These are phyloP conservation scores for Lamellibrachia satsuma DNA, from an alignment of 2,888 invertebrate species.

Conservation along the genomic window DNA sequence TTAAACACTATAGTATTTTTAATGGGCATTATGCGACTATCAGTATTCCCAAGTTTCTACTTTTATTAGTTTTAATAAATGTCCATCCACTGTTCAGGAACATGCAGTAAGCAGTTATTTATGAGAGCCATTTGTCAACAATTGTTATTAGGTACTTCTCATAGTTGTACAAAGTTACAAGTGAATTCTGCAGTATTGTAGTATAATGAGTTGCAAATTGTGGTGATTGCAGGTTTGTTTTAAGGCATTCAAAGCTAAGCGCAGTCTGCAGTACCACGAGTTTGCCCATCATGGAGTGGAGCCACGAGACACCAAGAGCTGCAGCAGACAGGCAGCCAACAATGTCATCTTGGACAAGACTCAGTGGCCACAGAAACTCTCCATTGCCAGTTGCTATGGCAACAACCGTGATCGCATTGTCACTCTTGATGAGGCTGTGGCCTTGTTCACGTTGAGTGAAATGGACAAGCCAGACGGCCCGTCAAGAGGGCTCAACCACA, in stretches of 20 bases:
- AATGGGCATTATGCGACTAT: too few species aligned
- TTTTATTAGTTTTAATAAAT: too few species aligned
- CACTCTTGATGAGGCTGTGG: slow-evolving; percentile 13
- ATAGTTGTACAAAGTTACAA: too few species aligned
- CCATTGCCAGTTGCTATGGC: background rate
- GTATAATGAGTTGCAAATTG: too few species aligned
- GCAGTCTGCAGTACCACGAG: slow-evolving; percentile 57
- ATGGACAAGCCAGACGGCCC: slow-evolving; percentile 13
- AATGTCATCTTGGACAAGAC: background rate
- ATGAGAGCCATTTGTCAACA: too few species aligned
- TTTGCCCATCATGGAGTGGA: slow-evolving; percentile 45
- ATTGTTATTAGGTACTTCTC: too few species aligned
- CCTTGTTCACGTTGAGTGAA: slow-evolving; percentile 18
- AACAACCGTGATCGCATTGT: background rate
- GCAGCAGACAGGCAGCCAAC: slow-evolving; percentile 6
- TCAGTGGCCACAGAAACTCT: background rate
- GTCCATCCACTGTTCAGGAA: too few species aligned
- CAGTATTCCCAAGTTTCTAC: too few species aligned
- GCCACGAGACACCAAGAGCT: slow-evolving; percentile 29
- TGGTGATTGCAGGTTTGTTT: slow-evolving; percentile 48
- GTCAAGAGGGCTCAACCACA: background rate
- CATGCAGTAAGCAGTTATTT: too few species aligned
- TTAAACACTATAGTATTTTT: too few species aligned
- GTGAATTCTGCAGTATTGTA: background rate
- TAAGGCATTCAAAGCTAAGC: slow-evolving; percentile 60